Evolutionary conservation across 2,888 invertebrate species (phyloP).

Genomic region (Copidosoma aretas): DNA sequence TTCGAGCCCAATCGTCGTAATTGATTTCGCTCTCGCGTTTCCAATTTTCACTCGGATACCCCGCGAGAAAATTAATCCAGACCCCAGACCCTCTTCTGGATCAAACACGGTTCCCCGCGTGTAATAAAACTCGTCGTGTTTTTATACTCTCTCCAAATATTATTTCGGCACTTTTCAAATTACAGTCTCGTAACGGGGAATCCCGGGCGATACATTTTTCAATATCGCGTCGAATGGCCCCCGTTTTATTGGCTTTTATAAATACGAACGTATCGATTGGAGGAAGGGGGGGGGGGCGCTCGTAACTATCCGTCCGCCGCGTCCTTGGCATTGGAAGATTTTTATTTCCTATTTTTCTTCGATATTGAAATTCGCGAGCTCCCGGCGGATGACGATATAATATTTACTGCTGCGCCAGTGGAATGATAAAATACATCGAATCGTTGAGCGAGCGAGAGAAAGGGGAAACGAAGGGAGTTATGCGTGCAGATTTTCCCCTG

Average conservation of each 20-base stretch:
- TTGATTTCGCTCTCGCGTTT: slow-evolving; percentile 6
- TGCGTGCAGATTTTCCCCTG: too few relatives aligned
- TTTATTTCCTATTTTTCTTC: neutral
- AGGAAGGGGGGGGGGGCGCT: neutral
- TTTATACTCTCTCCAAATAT: neutral
- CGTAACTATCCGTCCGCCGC: neutral
- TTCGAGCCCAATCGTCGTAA: slow-evolving; percentile 24
- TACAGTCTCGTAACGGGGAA: neutral
- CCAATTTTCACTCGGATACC: neutral
- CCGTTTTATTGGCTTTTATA: neutral
- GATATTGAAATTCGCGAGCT: neutral
- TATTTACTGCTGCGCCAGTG: too few relatives aligned
- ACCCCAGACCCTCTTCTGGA: neutral
- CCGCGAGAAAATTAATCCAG: slow-evolving; percentile 21
- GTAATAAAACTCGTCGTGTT: neutral
- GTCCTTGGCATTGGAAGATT: neutral
- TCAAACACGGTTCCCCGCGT: too few relatives aligned
- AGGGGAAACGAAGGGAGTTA: too few relatives aligned
- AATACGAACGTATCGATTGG: neutral
- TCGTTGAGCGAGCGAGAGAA: too few relatives aligned
- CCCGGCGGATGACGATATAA: too few relatives aligned
- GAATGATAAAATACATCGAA: too few relatives aligned
- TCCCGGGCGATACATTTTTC: slow-evolving; percentile 1
- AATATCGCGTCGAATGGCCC: neutral
- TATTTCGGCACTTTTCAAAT: neutral